These are phyloP conservation scores for Aphaenogaster ashmeadi DNA, from an alignment of 1,140 invertebrate genomes.

Conservation along the genomic window DNA sequence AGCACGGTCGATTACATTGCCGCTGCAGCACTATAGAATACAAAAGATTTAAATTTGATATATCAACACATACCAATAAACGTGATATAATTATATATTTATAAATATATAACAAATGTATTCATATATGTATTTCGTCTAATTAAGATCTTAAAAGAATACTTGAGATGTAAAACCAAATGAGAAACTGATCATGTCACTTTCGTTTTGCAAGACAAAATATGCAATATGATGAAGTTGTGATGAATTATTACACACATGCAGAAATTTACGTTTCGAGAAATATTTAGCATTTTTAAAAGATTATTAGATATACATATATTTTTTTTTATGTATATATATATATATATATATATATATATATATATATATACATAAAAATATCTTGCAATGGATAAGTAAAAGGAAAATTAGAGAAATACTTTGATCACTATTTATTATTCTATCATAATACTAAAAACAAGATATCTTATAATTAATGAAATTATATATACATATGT, in stretches of 20 bases:
- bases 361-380: no score
- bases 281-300: conserved; percentile 20
- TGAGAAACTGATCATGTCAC: conserved; percentile 1
- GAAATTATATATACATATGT: not conserved
- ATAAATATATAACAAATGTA: conserved; percentile 49
- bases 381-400: conserved; percentile 4
- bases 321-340: not conserved
- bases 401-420: conserved; percentile 25
- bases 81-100: conserved; percentile 41
- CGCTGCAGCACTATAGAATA: conserved; percentile 82
- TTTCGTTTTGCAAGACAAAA: not conserved
- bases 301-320: not conserved
- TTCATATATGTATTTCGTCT: not conserved
- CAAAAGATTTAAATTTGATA: conserved; percentile 24
- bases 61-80: not conserved
- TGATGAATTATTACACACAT: not conserved
- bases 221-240: not conserved
- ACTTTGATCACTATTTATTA: conserved; percentile 41
- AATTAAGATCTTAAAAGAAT: conserved; percentile 26
- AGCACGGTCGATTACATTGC: conserved; percentile 84
- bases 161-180: conserved; percentile 8
- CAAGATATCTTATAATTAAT: not conserved
- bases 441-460: conserved; percentile 16
- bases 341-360: not conserved
- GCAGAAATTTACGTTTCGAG: not conserved